Evolutionary conservation across 1,140 invertebrate genomes (phyloP), one percentile per base, ranked within the genome.

Genomic region (Venturia canescens): DNA sequence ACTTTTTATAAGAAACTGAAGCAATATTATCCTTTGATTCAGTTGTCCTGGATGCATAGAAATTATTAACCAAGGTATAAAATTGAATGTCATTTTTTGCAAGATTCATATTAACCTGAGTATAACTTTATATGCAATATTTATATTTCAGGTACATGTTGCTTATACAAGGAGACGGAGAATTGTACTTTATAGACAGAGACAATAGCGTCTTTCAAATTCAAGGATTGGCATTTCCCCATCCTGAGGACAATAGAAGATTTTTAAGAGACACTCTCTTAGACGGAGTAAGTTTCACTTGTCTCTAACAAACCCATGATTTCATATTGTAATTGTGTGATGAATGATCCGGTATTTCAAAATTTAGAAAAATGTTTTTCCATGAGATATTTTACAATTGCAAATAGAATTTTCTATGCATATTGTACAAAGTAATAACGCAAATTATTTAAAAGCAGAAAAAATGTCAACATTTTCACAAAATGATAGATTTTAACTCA

Each of bases 181-280:
- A 98, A 88, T 94, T 99, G 7, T 99, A 96, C 88, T 98, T 99
- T 90, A 93, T 99, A 84, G 99, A 99, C 92, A 93, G 99, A 89
- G 98, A 99, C 91, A 97, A 99, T 90, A 96, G 95, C 85, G 95
- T 98, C n/a, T 99, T 99, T 92, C 94, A 96, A 92, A 96, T 98
- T 0, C 91, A 94, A 21, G 95, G 95, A 71, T 89, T 99, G 2
- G 93, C 92, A 70, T 99, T 99, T 93, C 94, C 96, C 0, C 92
- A 95, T 84, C 92, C 94, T 78, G 96, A 96, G 89, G 94, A 98
- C 89, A 90, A 94, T 0, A 93, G 92, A 11, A 92, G 93, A 80
- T 96, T 96, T 92, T 87, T 99, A 1, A 93, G 88, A 69, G 94
- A 98, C 86, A 99, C 98, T 0, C 92, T 99, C 16, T 87, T 99